These are phyloP conservation scores for Agapostemon virescens DNA, from an alignment of 2,888 invertebrate genomes.

Conservation along the genomic window DNA sequence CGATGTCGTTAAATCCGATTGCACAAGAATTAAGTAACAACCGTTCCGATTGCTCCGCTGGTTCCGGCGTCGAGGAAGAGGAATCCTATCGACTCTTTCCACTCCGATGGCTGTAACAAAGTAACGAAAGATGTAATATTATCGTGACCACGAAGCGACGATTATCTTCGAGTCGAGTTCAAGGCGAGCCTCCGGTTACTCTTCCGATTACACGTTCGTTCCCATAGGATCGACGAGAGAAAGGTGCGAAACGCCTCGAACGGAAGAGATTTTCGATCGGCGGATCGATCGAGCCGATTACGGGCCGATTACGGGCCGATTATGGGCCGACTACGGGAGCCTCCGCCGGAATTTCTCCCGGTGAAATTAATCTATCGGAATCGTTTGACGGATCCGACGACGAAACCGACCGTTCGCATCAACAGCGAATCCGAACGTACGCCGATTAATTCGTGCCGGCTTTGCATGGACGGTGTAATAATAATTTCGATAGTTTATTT, in stretches of 20 bases:
- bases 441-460: background rate
- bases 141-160: conserved; percentile 39
- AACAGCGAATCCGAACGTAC: background rate
- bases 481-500: conserved; percentile 3
- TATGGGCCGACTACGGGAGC: background rate
- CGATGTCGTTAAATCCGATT: too few species aligned
- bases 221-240: background rate
- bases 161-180: conserved; percentile 59
- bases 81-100: background rate
- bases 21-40: too few species aligned
- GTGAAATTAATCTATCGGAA: background rate
- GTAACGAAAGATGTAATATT: conserved; percentile 3
- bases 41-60: too few species aligned
- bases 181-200: conserved; percentile 55
- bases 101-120: background rate
- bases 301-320: too few species aligned
- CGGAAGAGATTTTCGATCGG: background rate
- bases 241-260: background rate
- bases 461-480: background rate
- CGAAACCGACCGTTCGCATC: background rate
- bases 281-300: background rate
- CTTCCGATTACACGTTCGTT: conserved; percentile 26
- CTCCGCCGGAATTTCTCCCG: conserved; percentile 3
- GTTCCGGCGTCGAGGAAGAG: background rate
- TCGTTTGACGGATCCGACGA: conserved; percentile 2